Conservation (phyloP, 2,888 invertebrate genomes). For the Diplazon laetatorius region DNA sequence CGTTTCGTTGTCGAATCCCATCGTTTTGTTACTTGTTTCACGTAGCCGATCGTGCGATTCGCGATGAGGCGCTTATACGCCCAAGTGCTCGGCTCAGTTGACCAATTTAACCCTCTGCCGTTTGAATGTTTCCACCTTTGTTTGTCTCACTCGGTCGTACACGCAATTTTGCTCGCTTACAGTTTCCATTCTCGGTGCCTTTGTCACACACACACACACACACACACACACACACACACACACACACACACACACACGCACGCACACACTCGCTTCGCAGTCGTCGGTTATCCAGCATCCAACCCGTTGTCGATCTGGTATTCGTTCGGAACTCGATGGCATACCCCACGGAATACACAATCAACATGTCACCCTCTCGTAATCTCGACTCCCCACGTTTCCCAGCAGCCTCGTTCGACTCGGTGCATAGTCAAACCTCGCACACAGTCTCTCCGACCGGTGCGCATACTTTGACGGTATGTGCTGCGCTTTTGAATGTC, state of each 20-base stretch:
- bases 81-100: constrained; percentile 52
- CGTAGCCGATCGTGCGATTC: constrained; percentile 56
- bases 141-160: constrained; percentile 51
- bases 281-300: constrained; percentile 38
- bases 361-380: constrained; percentile 28
- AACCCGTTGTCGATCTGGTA: constrained; percentile 52
- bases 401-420: neutral
- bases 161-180: constrained; percentile 3
- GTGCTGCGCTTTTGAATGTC: constrained; percentile 27
- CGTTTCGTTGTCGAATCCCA: constrained; percentile 46
- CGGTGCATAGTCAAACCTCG: constrained; percentile 30
- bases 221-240: constrained; percentile 43
- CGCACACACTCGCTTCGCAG: constrained; percentile 40
- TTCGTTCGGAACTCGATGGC: constrained; percentile 52
- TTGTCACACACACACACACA: constrained; percentile 46
- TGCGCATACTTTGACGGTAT: constrained; percentile 30
- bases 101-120: constrained; percentile 55
- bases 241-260: constrained; percentile 42
- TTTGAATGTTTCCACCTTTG: constrained; percentile 41
- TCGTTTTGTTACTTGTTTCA: constrained; percentile 57
- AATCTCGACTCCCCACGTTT: neutral
- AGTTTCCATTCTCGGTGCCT: constrained; percentile 26
- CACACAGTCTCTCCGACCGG: constrained; percentile 18
- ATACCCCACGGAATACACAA: constrained; percentile 59
- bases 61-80: constrained; percentile 47